phyloP scores from a whole-genome alignment of 2,888 invertebrate species.

The Caenorhabditis sulstoni region DNA sequence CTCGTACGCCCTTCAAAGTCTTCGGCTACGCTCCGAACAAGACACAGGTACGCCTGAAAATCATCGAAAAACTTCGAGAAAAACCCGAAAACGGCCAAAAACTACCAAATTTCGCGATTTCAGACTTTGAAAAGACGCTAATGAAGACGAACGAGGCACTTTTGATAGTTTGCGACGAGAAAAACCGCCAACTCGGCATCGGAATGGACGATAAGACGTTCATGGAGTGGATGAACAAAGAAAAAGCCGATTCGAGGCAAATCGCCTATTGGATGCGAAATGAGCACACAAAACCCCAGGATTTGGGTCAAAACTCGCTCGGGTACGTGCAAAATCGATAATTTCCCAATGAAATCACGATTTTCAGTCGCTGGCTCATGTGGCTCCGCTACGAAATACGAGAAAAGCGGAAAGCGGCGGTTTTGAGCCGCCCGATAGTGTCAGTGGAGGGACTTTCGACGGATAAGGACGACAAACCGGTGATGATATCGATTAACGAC shows the following conservation, averaged over 20 bases:
- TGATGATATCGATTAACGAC: conserved; percentile 73
- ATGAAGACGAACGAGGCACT: conserved; percentile 76
- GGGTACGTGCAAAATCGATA: conserved; percentile 60
- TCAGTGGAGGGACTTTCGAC: conserved; percentile 73
- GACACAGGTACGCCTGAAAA: conserved; percentile 68
- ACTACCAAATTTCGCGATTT: conserved; percentile 30
- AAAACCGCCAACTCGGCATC: conserved; percentile 76
- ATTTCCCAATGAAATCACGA: not conserved
- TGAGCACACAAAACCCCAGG: conserved; percentile 67
- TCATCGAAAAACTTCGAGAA: not conserved
- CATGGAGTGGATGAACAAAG: conserved; percentile 70
- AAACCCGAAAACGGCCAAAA: not conserved
- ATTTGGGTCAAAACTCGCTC: conserved; percentile 75
- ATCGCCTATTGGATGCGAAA: conserved; percentile 76
- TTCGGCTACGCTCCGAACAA: conserved; percentile 74
- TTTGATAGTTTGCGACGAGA: conserved; percentile 77
- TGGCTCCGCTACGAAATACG: conserved; percentile 75
- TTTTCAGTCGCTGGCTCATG: conserved; percentile 74
- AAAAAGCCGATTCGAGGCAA: conserved; percentile 67
- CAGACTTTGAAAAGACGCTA: conserved; percentile 74
- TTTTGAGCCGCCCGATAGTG: conserved; percentile 59
- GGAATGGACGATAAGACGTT: conserved; percentile 75
- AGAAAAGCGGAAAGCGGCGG: conserved; percentile 48
- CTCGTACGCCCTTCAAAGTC: conserved; percentile 75
- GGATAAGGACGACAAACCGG: conserved; percentile 74